phyloP scores from a whole-genome alignment of 1,140 invertebrate genomes.

The Diprion similis region DNA sequence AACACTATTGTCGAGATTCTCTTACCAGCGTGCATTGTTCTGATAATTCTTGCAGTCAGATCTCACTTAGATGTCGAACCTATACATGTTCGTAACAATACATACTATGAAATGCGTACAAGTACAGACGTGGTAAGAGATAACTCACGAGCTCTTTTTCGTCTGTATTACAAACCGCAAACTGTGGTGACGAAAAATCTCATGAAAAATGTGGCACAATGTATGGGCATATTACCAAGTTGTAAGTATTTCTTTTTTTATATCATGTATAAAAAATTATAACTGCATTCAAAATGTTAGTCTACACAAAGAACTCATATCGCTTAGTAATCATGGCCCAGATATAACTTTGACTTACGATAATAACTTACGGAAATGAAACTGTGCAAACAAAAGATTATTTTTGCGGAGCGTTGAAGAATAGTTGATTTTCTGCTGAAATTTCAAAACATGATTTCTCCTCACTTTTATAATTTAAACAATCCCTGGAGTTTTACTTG shows the following conservation, averaged over 20 bases:
- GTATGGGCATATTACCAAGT: constrained; percentile 34
- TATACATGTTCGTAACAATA: neutral
- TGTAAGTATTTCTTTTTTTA: constrained; percentile 35
- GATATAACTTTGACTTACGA: neutral
- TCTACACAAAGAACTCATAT: neutral
- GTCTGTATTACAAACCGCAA: constrained; percentile 46
- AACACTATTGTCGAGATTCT: constrained; percentile 47
- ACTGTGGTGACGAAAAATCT: constrained; percentile 36
- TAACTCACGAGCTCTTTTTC: neutral
- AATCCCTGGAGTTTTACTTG: too few relatives aligned
- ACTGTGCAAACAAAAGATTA: neutral
- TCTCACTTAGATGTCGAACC: neutral
- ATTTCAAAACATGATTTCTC: too few relatives aligned
- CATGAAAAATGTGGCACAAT: constrained; percentile 38
- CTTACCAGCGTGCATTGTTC: constrained; percentile 39
- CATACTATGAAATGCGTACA: neutral
- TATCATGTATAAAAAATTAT: neutral
- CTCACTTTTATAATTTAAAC: too few relatives aligned
- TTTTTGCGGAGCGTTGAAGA: neutral
- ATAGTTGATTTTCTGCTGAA: neutral
- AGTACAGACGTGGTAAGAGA: neutral
- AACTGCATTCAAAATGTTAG: neutral
- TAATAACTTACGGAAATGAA: neutral
- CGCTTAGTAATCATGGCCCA: neutral
- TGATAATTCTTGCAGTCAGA: neutral